Conservation (phyloP, 2,888 invertebrate species). For the Microchrysa polita region DNA sequence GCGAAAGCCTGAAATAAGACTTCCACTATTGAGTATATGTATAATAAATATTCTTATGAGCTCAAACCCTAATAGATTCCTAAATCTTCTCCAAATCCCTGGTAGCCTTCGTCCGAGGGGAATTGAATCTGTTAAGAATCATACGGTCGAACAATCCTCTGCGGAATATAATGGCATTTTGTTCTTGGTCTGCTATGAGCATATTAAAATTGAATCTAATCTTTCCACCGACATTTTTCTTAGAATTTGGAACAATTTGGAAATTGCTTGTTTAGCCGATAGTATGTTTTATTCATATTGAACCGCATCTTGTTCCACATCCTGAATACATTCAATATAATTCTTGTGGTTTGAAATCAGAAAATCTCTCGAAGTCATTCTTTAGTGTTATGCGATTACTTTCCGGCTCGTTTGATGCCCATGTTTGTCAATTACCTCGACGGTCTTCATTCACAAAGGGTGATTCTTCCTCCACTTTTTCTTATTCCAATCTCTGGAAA, state of each 20-base stretch:
- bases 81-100: too few species aligned
- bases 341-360: not conserved
- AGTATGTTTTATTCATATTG: not conserved
- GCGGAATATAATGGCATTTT: too few species aligned
- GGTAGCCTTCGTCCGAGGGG: too few species aligned
- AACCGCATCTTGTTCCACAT: not conserved
- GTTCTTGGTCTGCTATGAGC: not conserved
- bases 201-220: constrained; percentile 5
- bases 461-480: not conserved
- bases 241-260: not conserved
- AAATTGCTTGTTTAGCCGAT: constrained; percentile 1
- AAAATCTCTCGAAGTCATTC: not conserved
- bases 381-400: not conserved
- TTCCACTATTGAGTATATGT: too few species aligned
- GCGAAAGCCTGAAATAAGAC: too few species aligned
- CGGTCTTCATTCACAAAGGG: not conserved
- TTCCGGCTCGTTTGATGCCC: constrained; percentile 7
- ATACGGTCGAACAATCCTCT: not conserved
- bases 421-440: constrained; percentile 5
- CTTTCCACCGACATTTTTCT: not conserved
- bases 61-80: too few species aligned
- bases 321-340: not conserved
- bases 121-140: too few species aligned
- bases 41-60: too few species aligned
- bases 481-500: not conserved